These are phyloP conservation scores for Drosophila azteca DNA, from an alignment of 1,140 invertebrate species.

Conservation along the genomic window DNA sequence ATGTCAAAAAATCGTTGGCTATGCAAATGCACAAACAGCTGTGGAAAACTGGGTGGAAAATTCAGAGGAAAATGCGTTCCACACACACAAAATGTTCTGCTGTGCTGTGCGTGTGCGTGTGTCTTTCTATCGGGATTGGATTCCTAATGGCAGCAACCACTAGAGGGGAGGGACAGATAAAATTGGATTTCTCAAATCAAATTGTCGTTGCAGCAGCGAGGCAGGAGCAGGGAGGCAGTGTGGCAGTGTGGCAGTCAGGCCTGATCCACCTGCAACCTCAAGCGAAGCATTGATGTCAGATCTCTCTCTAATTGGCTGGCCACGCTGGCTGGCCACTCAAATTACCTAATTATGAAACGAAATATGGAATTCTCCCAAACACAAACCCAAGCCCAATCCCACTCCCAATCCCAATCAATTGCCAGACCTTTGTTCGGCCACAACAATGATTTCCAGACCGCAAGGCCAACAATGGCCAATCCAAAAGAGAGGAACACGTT, in stretches of 20 bases:
- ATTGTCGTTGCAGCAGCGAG: too few relatives aligned
- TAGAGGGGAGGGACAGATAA: conserved; percentile 40
- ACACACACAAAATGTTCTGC: neutral
- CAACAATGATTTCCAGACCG: conserved; percentile 54
- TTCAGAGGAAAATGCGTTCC: conserved; percentile 41
- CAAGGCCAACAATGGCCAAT: conserved; percentile 16
- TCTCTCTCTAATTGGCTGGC: conserved; percentile 61
- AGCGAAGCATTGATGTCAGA: neutral
- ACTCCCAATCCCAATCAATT: neutral
- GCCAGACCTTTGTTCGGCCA: conserved; percentile 56
- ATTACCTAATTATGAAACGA: conserved; percentile 70
- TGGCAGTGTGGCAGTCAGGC: neutral
- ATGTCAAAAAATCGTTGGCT: conserved; percentile 83
- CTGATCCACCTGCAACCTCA: neutral
- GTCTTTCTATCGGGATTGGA: conserved; percentile 12
- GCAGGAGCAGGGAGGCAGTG: too few relatives aligned
- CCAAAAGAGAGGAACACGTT: conserved; percentile 9
- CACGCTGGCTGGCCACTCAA: conserved; percentile 68
- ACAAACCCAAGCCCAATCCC: too few relatives aligned
- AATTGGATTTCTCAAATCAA: conserved; percentile 48
- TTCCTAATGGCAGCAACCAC: conserved; percentile 31
- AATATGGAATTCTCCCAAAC: conserved; percentile 52
- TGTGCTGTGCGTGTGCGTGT: conserved; percentile 33
- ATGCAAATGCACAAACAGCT: conserved; percentile 76
- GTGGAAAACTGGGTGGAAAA: conserved; percentile 24